Evolutionary conservation across 1,140 invertebrate genomes (phyloP).

Genomic region (Sogatella furcifera): DNA sequence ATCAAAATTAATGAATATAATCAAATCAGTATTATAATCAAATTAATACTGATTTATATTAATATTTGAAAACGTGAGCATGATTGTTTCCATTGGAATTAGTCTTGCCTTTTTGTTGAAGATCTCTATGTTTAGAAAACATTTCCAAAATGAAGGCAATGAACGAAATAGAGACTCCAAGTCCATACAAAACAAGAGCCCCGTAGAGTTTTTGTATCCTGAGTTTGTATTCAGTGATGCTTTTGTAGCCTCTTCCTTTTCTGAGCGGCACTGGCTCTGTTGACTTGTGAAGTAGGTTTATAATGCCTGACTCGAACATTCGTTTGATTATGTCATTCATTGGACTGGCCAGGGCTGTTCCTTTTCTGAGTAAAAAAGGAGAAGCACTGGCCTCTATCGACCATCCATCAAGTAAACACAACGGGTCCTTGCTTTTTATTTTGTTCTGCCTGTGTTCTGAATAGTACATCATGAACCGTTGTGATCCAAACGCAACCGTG

Average conservation of each 20-base stretch:
- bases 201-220: not conserved
- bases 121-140: not conserved
- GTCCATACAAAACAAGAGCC: not conserved
- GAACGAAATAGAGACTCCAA: not conserved
- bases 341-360: not conserved
- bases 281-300: too few relatives aligned
- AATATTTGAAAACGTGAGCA: too few relatives aligned
- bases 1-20: too few relatives aligned
- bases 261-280: too few relatives aligned
- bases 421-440: not conserved
- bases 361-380: not conserved
- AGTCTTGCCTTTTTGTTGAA: not conserved
- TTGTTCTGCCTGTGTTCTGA: not conserved
- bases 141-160: not conserved
- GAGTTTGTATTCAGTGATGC: too few relatives aligned
- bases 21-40: too few relatives aligned
- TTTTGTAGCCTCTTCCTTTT: too few relatives aligned
- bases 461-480: constrained; percentile 2
- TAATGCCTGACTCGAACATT: constrained; percentile 1
- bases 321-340: not conserved
- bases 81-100: too few relatives aligned
- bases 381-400: not conserved
- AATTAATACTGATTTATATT: too few relatives aligned
- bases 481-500: not conserved
- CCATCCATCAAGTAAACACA: not conserved